Evolutionary conservation across 2,113 vertebrate genomes (phyloP).

Genomic region (Lanius collurio): DNA sequence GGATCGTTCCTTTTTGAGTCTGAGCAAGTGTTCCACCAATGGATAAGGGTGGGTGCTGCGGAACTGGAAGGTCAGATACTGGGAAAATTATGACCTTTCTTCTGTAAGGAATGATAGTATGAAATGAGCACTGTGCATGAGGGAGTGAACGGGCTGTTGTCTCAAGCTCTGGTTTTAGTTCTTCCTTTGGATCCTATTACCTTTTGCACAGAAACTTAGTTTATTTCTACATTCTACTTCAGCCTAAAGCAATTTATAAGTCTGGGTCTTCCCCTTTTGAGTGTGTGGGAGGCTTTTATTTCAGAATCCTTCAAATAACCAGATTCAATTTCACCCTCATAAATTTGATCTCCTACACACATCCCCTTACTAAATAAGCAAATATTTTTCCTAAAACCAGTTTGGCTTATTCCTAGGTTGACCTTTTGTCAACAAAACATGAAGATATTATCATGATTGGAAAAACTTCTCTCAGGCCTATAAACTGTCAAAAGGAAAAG

Average conservation of each 20-base stretch:
- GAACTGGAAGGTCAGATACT: background rate
- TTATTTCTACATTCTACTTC: constrained; percentile 38
- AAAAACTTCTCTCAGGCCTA: constrained; percentile 33
- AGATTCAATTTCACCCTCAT: constrained; percentile 55
- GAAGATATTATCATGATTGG: constrained; percentile 31
- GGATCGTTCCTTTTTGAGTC: background rate
- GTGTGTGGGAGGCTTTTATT: constrained; percentile 61
- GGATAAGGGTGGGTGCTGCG: background rate
- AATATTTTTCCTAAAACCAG: constrained; percentile 55
- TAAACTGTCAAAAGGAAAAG: constrained; percentile 33
- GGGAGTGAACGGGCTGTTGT: background rate
- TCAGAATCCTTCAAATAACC: constrained; percentile 60
- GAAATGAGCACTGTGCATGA: background rate
- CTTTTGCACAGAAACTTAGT: constrained; percentile 27
- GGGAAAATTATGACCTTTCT: background rate
- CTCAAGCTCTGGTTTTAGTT: background rate
- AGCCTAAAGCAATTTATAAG: constrained; percentile 40
- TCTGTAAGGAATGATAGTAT: background rate
- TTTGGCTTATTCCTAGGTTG: constrained; percentile 51
- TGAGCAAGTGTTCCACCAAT: background rate
- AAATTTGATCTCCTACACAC: constrained; percentile 54
- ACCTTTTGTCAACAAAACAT: constrained; percentile 58
- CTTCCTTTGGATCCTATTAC: constrained; percentile 17
- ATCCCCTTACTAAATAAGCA: constrained; percentile 55
- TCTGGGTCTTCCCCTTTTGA: constrained; percentile 28